Percentiles rank a stretch among this genome's conserved stretches.
phyloP scores from a whole-genome alignment of 2,797 vertebrate species.

The Galago senegalensis region DNA sequence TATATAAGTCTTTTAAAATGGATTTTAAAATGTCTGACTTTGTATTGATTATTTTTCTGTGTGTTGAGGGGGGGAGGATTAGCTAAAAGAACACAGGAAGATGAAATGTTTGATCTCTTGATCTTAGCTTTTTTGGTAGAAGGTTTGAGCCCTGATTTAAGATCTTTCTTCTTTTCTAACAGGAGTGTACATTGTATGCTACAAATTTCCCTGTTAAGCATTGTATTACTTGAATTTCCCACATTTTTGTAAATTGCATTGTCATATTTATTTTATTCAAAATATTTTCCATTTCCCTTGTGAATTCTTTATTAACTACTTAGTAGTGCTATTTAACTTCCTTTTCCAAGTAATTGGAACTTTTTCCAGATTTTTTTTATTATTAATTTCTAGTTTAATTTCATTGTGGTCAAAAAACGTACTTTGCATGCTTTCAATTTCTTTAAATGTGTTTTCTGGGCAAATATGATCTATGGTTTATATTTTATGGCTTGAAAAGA shows the following conservation, averaged over 20 bases:
- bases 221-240: background rate
- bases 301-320: background rate
- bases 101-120: background rate
- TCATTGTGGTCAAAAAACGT: background rate
- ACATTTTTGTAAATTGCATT: background rate
- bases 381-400: constrained; percentile 52
- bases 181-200: background rate
- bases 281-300: constrained; percentile 6
- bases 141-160: background rate
- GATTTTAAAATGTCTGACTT: constrained; percentile 6
- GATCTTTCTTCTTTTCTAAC: background rate
- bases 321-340: background rate
- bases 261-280: background rate
- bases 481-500: background rate
- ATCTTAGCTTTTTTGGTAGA: background rate
- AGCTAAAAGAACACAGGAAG: background rate
- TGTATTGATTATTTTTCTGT: background rate
- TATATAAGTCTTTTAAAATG: background rate
- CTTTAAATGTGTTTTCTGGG: background rate
- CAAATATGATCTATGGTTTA: background rate
- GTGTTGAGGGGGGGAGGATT: background rate
- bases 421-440: background rate
- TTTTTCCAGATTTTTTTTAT: background rate
- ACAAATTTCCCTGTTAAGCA: background rate
- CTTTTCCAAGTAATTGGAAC: background rate